A percentile compares a stretch with the other conserved stretches of the same genome.
Conservation (phyloP, 2,113 vertebrate species). For the Antigone vipio region DNA sequence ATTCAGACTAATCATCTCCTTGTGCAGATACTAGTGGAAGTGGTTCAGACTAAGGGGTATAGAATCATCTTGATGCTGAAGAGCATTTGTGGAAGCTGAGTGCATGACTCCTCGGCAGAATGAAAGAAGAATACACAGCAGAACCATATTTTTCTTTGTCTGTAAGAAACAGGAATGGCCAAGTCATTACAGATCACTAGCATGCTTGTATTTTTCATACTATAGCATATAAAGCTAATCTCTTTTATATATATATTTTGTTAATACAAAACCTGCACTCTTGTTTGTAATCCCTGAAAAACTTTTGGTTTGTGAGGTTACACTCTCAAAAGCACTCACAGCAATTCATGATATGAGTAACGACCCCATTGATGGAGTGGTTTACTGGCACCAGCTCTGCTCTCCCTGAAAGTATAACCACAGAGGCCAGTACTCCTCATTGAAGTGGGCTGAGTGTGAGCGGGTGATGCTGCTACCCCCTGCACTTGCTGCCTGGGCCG, state of each 20-base stretch:
- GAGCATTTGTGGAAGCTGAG: slow-evolving; percentile 55
- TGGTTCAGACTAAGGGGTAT: slow-evolving; percentile 29
- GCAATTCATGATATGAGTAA: background rate
- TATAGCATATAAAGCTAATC: background rate
- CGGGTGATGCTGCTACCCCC: background rate
- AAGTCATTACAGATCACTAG: background rate
- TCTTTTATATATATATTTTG: background rate
- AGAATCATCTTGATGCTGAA: slow-evolving; percentile 49
- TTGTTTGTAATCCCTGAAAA: background rate
- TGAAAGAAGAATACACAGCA: slow-evolving; percentile 42
- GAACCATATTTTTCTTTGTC: slow-evolving; percentile 11
- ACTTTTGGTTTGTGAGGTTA: background rate
- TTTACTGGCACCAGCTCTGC: background rate
- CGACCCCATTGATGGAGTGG: background rate
- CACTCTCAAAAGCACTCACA: background rate
- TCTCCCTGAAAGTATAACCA: background rate
- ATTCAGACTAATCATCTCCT: slow-evolving; percentile 50
- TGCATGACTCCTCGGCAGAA: slow-evolving; percentile 41
- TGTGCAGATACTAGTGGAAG: slow-evolving; percentile 27
- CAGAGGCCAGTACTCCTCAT: background rate
- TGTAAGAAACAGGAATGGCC: background rate
- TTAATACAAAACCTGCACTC: background rate
- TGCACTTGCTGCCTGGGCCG: background rate
- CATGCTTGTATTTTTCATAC: slow-evolving; percentile 4
- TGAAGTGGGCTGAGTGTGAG: background rate